Base-by-base conservation (phyloP, 1,140 invertebrate genomes). In the Apis dorsata region DNA sequence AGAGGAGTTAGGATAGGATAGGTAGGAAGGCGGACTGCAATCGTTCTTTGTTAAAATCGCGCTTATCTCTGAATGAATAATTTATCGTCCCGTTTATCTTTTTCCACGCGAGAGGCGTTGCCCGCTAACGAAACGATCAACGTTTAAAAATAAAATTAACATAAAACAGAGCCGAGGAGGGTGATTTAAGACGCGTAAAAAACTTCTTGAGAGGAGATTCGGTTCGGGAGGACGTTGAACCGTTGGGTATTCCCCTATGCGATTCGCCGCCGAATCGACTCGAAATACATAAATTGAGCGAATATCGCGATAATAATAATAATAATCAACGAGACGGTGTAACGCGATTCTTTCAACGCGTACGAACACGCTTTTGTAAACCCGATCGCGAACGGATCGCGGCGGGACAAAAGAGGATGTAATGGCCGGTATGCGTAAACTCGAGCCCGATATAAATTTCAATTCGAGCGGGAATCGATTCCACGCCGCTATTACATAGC, bases 41-140 rank as follows among this genome's bases (percentile, higher is more conserved):
- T 81, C 72, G 81, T 74, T 78, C 74, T 71, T 76, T 69, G 74
- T 84, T 84, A 84, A 80, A 84, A 84, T 80, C 62, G 63, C 24
- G 77, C 69, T 84, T 84, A 84, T 80, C 77, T 80, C 15, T 0
- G 12, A 73, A 80, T 80, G 82, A 84, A 84, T 84, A 84, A 84
- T 84, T 84, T 72, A 84, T 84, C 63, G 70, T 55, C 53, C 59
- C 78, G 63, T 84, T 84, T 74, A 75, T 81, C 71, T 66, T 57
- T 28, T 19, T 44, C 59, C 10, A 12, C 17, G 34, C 5, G 34
- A 5, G 59, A 0, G 9, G 34, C 63, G 55, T 66, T 13, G 49
- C 57, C 5, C 34, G 59, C 13, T 10, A 59, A 65, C 60, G 75
- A 65, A 72, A 68, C 65, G 71, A 66, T 74, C 83, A 81, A 70